phyloP scores from a whole-genome alignment of 1,140 invertebrate species.

The Atta texana region DNA sequence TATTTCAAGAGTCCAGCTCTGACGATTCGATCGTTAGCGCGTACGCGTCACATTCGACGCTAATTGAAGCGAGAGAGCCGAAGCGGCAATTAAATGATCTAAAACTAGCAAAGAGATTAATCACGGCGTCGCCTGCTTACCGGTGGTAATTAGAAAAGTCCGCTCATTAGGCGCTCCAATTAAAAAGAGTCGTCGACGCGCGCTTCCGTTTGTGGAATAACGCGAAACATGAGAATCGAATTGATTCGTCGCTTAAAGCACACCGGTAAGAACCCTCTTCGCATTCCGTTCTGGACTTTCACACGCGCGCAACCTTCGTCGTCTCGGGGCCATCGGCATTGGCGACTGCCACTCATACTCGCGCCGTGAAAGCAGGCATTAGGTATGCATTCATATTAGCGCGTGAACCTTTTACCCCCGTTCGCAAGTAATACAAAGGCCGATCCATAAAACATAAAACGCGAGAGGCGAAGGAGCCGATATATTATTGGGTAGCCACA shows the following conservation, averaged over 20 bases:
- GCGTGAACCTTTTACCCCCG: conserved; percentile 45
- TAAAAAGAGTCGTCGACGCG: conserved; percentile 63
- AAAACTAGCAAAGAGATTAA: conserved; percentile 66
- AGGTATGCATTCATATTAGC: conserved; percentile 60
- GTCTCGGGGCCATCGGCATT: conserved; percentile 20
- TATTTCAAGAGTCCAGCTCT: conserved; percentile 55
- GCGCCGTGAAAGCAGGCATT: conserved; percentile 49
- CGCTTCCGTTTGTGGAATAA: conserved; percentile 64
- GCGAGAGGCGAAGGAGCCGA: conserved; percentile 78
- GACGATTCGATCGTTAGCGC: conserved; percentile 61
- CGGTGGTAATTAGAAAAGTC: conserved; percentile 63
- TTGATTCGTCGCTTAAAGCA: conserved; percentile 70
- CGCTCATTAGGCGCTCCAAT: conserved; percentile 63
- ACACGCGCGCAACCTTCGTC: conserved; percentile 44
- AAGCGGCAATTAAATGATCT: conserved; percentile 65
- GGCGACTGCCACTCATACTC: conserved; percentile 3
- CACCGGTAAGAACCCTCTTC: conserved; percentile 46
- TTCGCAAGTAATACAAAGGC: conserved; percentile 69
- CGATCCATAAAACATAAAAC: conserved; percentile 76
- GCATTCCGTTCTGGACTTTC: conserved; percentile 64
- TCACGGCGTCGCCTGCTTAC: conserved; percentile 63
- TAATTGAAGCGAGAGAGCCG: conserved; percentile 61
- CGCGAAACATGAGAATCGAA: conserved; percentile 65
- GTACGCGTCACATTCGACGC: conserved; percentile 60
- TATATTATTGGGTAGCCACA: conserved; percentile 80